Base-by-base conservation (phyloP, 2,888 invertebrate species). In the Nephrotoma guestfalica region DNA sequence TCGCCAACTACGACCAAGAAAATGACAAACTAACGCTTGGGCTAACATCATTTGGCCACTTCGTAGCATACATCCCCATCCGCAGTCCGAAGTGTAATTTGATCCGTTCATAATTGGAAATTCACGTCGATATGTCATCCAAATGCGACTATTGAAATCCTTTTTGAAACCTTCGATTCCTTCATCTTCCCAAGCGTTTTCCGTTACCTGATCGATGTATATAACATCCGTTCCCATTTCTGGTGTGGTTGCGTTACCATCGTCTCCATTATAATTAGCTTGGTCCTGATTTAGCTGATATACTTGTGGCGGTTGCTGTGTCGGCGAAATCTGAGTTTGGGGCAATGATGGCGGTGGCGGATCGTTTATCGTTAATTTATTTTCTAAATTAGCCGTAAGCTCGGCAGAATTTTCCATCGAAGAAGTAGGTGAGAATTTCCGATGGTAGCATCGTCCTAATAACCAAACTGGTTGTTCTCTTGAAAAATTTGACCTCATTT, bases 31-130 rank as follows among this genome's bases (percentile, higher is more conserved):
- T 87, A 98, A 92, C 11, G 96, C 97, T 91, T 98, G 97, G 0
- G 97, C 97, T 87, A 98, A 91, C 91, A 98, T 93, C 98, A 98
- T 98, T 92, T 98, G 98, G 7, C 97, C 97, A 91, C 96, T 96
- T 86, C 98, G 93, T 41, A 94, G 89, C 94, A 94, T 94, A 90
- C 98, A 98, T 0, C 98, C 98, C 98, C 98, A 98, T 4, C 98
- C 98, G 91, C 97, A 97, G 90, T 98, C 98, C 4, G 97, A 95
- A 0, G 96, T 97, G 88, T 96, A 95, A 87, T 90, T 94, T 0
- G 97, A 96, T 30, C 96, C 96, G 89, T 94, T 94, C 91, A 97
- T 93, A 7, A 93, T 93, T 6, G 96, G 96, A 90, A 98, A 97
- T 91, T 97, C 97, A 89, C 96, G 93, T 87, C 97, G 93, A 90